Conservation (phyloP, 2,888 invertebrate genomes). For the Dinocampus coccinellae region DNA sequence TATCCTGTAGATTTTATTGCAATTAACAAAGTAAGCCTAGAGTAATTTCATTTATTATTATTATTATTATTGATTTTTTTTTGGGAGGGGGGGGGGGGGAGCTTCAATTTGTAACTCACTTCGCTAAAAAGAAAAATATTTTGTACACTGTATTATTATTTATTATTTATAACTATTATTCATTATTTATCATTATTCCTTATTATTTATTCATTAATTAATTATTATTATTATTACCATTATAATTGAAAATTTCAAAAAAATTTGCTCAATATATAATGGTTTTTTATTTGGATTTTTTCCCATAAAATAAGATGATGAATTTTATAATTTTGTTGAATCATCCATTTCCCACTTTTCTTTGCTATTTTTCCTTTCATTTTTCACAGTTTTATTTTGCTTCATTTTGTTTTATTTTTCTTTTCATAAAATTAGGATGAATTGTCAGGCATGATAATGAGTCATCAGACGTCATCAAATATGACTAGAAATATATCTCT, state of each 20-base stretch:
- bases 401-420: constrained; percentile 1
- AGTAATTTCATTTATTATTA: constrained; percentile 12
- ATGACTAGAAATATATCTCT: constrained; percentile 36
- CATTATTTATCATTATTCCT: neutral
- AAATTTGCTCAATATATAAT: neutral
- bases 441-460: constrained; percentile 3
- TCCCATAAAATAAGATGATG: neutral
- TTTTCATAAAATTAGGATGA: neutral
- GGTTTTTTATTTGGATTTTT: neutral
- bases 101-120: constrained; percentile 11
- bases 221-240: constrained; percentile 21
- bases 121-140: constrained; percentile 28
- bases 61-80: neutral
- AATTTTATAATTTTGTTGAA: neutral
- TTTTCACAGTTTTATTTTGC: neutral
- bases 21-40: constrained; percentile 22
- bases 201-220: constrained; percentile 1
- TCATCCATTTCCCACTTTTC: neutral
- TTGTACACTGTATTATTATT: constrained; percentile 34
- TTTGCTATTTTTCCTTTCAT: no score
- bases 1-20: constrained; percentile 23
- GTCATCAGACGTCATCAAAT: constrained; percentile 19
- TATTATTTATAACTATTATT: neutral
- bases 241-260: neutral
- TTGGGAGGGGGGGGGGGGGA: no score